Conservation (phyloP, 1,140 invertebrate species). For the Rhopalosiphum padi region DNA sequence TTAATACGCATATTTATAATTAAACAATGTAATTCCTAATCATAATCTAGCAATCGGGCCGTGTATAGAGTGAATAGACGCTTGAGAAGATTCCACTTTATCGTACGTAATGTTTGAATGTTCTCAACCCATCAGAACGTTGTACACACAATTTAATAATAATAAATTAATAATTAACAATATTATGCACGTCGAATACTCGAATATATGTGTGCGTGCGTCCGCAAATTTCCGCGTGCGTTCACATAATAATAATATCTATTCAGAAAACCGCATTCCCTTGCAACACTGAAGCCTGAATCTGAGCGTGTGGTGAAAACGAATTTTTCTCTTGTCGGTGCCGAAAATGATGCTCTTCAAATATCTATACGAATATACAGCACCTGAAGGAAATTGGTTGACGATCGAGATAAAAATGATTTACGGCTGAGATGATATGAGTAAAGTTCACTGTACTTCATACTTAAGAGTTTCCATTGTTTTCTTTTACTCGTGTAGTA, state of each 20-base stretch:
- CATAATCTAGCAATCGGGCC: background rate
- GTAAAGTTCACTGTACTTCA: background rate
- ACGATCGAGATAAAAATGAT: background rate
- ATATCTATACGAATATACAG: background rate
- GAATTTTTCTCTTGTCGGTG: too few species aligned
- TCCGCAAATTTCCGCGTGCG: too few species aligned
- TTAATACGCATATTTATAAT: background rate
- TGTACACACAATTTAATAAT: background rate
- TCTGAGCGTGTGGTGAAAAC: too few species aligned
- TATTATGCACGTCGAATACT: background rate
- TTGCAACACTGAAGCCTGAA: too few species aligned
- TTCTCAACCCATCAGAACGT: background rate
- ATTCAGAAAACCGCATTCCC: too few species aligned
- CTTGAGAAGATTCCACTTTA: background rate
- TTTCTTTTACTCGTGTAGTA: background rate
- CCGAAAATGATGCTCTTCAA: too few species aligned
- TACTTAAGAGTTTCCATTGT: background rate
- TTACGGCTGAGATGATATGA: background rate
- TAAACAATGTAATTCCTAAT: background rate
- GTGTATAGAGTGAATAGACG: background rate
- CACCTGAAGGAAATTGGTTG: background rate
- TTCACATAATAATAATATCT: too few species aligned
- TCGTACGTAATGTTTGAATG: too few species aligned
- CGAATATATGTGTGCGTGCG: background rate
- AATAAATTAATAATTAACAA: background rate